Evolutionary conservation across 2,888 invertebrate genomes (phyloP), one percentile per base, ranked within the genome.

Genomic region (Bhutanitis thaidina): DNA sequence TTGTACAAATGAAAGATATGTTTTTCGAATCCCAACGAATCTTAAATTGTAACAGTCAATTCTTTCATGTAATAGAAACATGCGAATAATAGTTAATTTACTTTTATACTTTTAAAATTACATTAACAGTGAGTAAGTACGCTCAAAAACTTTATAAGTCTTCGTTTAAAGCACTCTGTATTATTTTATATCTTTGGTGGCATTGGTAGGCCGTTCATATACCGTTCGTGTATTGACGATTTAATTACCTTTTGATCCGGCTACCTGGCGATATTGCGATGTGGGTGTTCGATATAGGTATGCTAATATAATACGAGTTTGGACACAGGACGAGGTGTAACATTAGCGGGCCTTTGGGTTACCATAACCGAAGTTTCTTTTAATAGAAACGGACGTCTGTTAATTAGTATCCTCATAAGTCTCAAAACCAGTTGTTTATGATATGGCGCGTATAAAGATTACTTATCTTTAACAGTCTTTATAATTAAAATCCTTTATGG

Each of bases 191-290:
- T 72, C 74, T 25, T 20, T 52, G 72, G 52, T 54, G 61, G 60
- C 74, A 80, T 81, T 77, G 67, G 71, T 76, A 81, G 69, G 71
- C 78, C 66, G 74, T 78, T 77, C 80, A 77, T 79, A 80, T 71
- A 73, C 71, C 60, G 81, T 86, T 77, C 88, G 88, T 88, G 88
- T 84, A 84, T 83, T 84, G 88, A 81, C 80, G 80, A 77, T 84
- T 87, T 88, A 89, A 89, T 89, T 88, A 87, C 84, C 74, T 70
- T 75, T 77, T 84, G 84, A 87, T 87, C 82, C 85, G 80, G 82
- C 78, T 78, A 68, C 73, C 62, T 61, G 67, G 73, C 68, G 77
- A 72, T 78, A 77, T 71, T 77, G 74, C 88, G 80, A 82, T 82
- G 88, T 89, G 88, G 88, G 88, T 88, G 88, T 88, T 69, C 88